These are phyloP conservation scores for Alentia gelatinosa DNA, from an alignment of 2,888 invertebrate species.

Conservation along the genomic window DNA sequence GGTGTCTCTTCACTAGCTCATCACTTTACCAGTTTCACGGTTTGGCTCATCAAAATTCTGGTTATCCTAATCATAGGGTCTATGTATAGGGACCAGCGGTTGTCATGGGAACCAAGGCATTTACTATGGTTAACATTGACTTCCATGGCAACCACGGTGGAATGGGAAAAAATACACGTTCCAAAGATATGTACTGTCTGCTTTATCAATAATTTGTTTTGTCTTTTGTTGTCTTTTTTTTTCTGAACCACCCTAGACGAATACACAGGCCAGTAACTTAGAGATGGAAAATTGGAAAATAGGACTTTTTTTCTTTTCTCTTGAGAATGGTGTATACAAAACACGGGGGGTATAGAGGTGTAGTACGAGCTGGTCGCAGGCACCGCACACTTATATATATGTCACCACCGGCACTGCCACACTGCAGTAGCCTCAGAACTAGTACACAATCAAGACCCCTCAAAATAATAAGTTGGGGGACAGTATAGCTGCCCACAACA, in stretches of 20 bases:
- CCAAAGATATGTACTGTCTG: constrained; percentile 5
- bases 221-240: not conserved
- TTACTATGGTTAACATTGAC: constrained; percentile 15
- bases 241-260: not conserved
- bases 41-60: constrained; percentile 33
- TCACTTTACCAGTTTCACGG: constrained; percentile 22
- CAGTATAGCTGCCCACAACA: too few relatives aligned
- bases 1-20: constrained; percentile 26
- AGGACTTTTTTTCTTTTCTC: constrained; percentile 35
- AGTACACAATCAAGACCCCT: constrained; percentile 35
- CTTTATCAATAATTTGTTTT: constrained; percentile 13
- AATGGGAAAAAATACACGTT: constrained; percentile 8
- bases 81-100: constrained; percentile 41
- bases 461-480: too few relatives aligned
- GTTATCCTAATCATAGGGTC: constrained; percentile 26
- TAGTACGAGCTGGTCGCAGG: not conserved
- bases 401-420: not conserved
- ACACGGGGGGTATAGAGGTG: not conserved
- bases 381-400: not conserved
- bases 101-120: constrained; percentile 32
- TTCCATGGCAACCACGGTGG: constrained; percentile 40
- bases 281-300: constrained; percentile 11
- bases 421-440: not conserved
- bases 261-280: constrained; percentile 42
- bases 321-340: constrained; percentile 15